Percentiles rank a stretch among this genome's conserved stretches.
These are phyloP conservation scores for Microtus obscurus DNA, from an alignment of 2,797 vertebrate species.

Conservation along the genomic window DNA sequence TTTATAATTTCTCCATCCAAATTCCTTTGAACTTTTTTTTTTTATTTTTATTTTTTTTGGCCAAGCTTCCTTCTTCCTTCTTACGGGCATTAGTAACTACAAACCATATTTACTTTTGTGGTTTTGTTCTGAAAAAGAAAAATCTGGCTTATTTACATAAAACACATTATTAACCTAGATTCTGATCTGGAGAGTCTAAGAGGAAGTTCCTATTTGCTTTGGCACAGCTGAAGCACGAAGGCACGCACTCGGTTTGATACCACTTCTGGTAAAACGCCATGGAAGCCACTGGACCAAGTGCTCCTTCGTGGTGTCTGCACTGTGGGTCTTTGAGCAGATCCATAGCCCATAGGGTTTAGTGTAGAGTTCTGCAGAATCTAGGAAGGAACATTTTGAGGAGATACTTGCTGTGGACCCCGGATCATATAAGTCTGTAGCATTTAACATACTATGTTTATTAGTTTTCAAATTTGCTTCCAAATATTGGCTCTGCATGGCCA, in stretches of 20 bases:
- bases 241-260: neutral
- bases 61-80: conserved; percentile 79
- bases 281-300: neutral
- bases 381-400: neutral
- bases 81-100: conserved; percentile 65
- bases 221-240: conserved; percentile 51
- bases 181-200: neutral
- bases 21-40: conserved; percentile 15
- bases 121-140: conserved; percentile 78
- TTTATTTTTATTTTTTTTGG: conserved; percentile 15
- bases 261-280: conserved; percentile 26
- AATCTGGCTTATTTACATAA: conserved; percentile 48
- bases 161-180: conserved; percentile 21
- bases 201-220: conserved; percentile 67
- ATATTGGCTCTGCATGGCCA: neutral
- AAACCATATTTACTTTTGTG: conserved; percentile 72
- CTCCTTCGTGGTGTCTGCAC: accelerated
- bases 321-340: neutral
- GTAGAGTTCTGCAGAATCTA: neutral
- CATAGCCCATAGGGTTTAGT: no score
- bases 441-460: neutral
- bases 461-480: neutral
- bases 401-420: accelerated
- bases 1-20: conserved; percentile 65
- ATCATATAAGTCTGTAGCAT: neutral